Percentiles rank a stretch among this genome's conserved stretches.
Evolutionary conservation across 2,888 invertebrate genomes (phyloP).

Genomic region (Cryptocephalus primarius): DNA sequence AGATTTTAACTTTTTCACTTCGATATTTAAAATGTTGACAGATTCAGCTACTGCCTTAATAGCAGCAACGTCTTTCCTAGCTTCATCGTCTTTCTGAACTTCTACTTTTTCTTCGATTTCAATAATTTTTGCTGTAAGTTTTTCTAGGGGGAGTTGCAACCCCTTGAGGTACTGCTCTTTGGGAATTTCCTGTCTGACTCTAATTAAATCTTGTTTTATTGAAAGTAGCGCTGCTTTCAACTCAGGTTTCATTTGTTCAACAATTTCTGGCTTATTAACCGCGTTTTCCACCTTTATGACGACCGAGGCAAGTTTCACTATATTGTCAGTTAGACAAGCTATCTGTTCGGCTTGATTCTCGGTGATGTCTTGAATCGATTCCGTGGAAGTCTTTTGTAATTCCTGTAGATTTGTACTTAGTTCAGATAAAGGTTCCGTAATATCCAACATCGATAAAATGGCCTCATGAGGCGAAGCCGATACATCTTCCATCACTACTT

Average conservation of each 20-base stretch:
- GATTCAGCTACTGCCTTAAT: neutral
- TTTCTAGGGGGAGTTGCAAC: neutral
- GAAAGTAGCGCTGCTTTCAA: neutral
- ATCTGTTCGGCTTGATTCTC: slow-evolving; percentile 6
- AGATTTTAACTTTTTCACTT: neutral
- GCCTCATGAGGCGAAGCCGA: neutral
- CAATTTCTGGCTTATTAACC: slow-evolving; percentile 7
- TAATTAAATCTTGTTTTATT: neutral
- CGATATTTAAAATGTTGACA: too few relatives aligned
- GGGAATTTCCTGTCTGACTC: neutral
- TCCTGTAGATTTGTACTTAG: slow-evolving; percentile 1
- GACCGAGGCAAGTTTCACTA: slow-evolving; percentile 7
- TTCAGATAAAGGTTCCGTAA: too few relatives aligned
- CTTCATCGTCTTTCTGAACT: neutral
- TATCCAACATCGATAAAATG: too few relatives aligned
- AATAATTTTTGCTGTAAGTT: neutral
- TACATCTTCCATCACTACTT: neutral
- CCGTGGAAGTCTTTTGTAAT: neutral
- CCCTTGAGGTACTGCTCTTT: neutral
- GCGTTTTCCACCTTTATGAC: slow-evolving; percentile 6
- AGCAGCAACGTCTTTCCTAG: neutral
- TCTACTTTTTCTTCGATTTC: neutral
- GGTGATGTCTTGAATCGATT: neutral
- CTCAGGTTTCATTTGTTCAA: slow-evolving; percentile 5
- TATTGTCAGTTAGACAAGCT: slow-evolving; percentile 6